A percentile compares a stretch with the other conserved stretches of the same genome.
Evolutionary conservation across 2,797 vertebrate genomes (phyloP).

Genomic region (Acropternis orthonyx): DNA sequence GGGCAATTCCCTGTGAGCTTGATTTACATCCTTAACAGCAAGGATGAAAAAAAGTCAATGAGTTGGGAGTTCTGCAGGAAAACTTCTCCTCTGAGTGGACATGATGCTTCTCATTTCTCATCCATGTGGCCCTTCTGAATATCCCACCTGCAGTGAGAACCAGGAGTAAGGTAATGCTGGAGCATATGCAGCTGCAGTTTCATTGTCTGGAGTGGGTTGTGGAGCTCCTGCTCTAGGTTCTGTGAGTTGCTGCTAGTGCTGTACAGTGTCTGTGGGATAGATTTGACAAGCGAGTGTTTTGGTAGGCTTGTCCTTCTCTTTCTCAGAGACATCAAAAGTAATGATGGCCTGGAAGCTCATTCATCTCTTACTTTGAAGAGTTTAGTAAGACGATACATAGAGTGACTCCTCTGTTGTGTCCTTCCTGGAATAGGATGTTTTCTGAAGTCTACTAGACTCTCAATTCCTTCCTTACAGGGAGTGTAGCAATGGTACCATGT

Average conservation of each 20-base stretch:
- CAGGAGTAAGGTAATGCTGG: background rate
- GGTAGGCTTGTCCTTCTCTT: background rate
- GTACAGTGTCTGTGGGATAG: background rate
- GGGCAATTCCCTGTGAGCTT: background rate
- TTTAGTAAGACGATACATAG: background rate
- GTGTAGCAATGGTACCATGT: background rate
- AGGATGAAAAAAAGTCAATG: accelerated
- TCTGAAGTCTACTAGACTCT: background rate
- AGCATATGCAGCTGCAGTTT: background rate
- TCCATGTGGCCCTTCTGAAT: background rate
- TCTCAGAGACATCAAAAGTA: background rate
- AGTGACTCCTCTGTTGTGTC: background rate
- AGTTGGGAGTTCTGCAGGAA: background rate
- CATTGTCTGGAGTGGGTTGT: accelerated
- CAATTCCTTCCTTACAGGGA: background rate
- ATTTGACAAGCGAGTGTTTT: background rate
- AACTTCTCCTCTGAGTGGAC: background rate
- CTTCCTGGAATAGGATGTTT: background rate
- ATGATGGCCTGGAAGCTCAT: background rate
- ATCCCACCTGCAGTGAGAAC: background rate
- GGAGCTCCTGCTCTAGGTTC: background rate
- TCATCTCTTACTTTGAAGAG: background rate
- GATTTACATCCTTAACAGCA: background rate
- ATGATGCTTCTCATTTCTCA: background rate
- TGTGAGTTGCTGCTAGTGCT: background rate